Percentiles rank a stretch among this genome's conserved stretches.
Conservation (phyloP, 2,797 vertebrate species). For the Acanthurus leucopareius region DNA sequence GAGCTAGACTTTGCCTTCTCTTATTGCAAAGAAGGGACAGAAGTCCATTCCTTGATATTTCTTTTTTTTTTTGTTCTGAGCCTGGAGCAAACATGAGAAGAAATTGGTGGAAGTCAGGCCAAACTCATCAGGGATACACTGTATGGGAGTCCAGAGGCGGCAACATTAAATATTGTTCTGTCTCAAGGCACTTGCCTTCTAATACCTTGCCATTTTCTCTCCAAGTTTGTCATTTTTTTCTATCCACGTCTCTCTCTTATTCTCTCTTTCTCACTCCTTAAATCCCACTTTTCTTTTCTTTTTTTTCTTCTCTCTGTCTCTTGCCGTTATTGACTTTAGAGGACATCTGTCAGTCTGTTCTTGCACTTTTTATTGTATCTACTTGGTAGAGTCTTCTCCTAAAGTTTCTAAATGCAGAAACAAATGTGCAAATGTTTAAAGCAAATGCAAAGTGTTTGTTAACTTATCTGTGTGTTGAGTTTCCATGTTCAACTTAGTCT, state of each 20-base stretch:
- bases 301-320: background rate
- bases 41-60: conserved; percentile 38
- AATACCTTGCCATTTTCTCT: conserved; percentile 41
- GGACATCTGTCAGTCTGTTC: background rate
- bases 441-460: too few relatives aligned
- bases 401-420: too few relatives aligned
- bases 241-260: background rate
- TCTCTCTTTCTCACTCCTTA: conserved; percentile 3
- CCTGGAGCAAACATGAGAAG: conserved; percentile 38
- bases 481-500: too few relatives aligned
- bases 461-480: too few relatives aligned
- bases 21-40: conserved; percentile 45
- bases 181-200: conserved; percentile 59
- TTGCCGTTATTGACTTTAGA: conserved; percentile 12
- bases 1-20: conserved; percentile 49
- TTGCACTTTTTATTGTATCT: too few relatives aligned
- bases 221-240: conserved; percentile 40
- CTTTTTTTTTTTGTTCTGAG: conserved; percentile 10
- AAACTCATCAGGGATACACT: conserved; percentile 62
- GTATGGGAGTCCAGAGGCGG: conserved; percentile 57
- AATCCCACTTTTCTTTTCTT: background rate
- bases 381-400: too few relatives aligned
- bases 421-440: too few relatives aligned
- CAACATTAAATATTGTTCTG: conserved; percentile 53
- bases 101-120: conserved; percentile 56